phyloP scores from a whole-genome alignment of 2,113 vertebrate genomes.

The Ailurus styani region DNA sequence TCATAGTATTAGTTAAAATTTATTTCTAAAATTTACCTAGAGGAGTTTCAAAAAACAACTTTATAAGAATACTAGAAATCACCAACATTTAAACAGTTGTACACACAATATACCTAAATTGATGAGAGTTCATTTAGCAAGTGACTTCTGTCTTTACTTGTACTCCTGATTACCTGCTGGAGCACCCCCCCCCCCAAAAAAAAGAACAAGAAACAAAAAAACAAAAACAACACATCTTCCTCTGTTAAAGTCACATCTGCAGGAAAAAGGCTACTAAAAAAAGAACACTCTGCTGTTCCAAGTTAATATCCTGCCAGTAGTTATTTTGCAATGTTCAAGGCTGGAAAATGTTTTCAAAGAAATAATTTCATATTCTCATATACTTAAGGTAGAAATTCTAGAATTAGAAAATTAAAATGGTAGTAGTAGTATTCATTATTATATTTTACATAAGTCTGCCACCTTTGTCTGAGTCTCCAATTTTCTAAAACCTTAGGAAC shows the following conservation, averaged over 20 bases:
- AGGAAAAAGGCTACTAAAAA: slow-evolving; percentile 68
- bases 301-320: slow-evolving; percentile 55
- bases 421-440: background rate
- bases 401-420: slow-evolving; percentile 16
- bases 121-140: slow-evolving; percentile 30
- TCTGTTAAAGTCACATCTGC: slow-evolving; percentile 52
- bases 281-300: slow-evolving; percentile 54
- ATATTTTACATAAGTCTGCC: slow-evolving; percentile 7
- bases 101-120: slow-evolving; percentile 16
- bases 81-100: background rate
- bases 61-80: background rate
- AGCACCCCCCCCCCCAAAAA: background rate
- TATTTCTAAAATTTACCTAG: slow-evolving; percentile 30
- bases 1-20: background rate
- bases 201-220: background rate
- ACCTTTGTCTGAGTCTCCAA: background rate
- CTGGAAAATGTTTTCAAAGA: slow-evolving; percentile 43
- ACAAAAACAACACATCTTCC: background rate
- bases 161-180: background rate
- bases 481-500: slow-evolving; percentile 22
- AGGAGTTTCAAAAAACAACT: background rate
- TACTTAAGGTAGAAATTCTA: slow-evolving; percentile 41
- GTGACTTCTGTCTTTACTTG: background rate
- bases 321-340: slow-evolving; percentile 50
- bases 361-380: slow-evolving; percentile 25